Evolutionary conservation across 2,888 invertebrate species (phyloP), one percentile per base, ranked within the genome.

Genomic region (Hypolimnas misippus): DNA sequence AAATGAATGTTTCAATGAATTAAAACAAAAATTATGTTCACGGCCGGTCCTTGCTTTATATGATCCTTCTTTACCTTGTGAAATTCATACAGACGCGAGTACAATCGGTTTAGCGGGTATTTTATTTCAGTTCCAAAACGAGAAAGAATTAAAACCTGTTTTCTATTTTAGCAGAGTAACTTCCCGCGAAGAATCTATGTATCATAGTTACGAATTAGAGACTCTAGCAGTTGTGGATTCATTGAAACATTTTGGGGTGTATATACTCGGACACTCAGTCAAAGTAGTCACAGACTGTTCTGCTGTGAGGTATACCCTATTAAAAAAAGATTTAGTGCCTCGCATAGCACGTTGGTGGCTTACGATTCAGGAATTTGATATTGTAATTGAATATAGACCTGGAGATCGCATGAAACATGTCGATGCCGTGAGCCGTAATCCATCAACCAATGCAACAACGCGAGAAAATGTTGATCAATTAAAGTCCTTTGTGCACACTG

Each of bases 151-250:
- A 14, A 51, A 53, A 6, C 80, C 80, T 1, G 73, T 82, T 1
- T 44, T 63, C 4, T 76, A 72, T 53, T 81, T 71, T 63, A 82
- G 79, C 61, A 54, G 73, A 12, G 73, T 73, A 5, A 77, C 76
- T 0, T 67, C 66, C 31, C 50, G 31, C 1, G 73, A 73, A 12
- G 77, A 77, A 76, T 55, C 62, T 2, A 44, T 67, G 1, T 80
- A 74, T 56, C 74, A 73, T 76, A 83, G 67, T 72, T 83, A 82
- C 59, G 81, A 83, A 49, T 66, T 83, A 0, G 70, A 83, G 58
- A 79, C 81, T 0, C 63, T 82, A 0, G 79, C 79, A 0, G 77
- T 79, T 49, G 73, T 74, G 1, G 73, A 74, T 63, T 73, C 77
- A 0, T 58, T 81, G 3, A 65, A 67, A n/a, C 52, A 59, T 3